phyloP scores from a whole-genome alignment of 2,113 vertebrate species.

The Rhea pennata region DNA sequence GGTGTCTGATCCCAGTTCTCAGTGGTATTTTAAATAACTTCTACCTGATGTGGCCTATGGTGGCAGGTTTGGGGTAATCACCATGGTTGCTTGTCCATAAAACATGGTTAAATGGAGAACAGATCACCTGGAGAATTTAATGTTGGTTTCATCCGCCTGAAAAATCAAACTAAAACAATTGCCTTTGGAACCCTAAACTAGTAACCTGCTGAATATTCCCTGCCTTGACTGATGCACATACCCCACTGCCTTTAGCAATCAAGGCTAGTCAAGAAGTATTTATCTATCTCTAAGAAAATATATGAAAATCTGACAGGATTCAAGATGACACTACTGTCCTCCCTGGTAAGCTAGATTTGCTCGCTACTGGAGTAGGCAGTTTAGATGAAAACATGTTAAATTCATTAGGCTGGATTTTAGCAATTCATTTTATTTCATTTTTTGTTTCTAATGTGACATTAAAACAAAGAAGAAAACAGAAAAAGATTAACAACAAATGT shows the following conservation, averaged over 20 bases:
- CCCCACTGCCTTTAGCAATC: not conserved
- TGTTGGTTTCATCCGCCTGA: not conserved
- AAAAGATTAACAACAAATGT: not conserved
- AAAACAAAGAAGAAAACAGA: not conserved
- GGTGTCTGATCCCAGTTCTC: not conserved
- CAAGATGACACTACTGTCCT: not conserved
- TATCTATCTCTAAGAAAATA: slow-evolving; percentile 10
- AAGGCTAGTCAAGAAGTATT: not conserved
- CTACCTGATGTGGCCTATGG: not conserved
- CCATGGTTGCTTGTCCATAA: not conserved
- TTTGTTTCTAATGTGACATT: not conserved
- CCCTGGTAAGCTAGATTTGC: not conserved
- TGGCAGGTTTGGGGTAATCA: not conserved
- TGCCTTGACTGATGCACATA: not conserved
- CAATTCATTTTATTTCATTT: not conserved
- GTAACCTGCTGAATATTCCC: not conserved
- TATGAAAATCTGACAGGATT: not conserved
- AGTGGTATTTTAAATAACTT: not conserved
- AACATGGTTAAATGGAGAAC: not conserved
- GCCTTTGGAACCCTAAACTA: not conserved
- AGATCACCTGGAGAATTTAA: not conserved
- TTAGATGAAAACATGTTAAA: slow-evolving; percentile 5
- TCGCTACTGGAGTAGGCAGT: not conserved
- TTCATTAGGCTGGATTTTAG: not conserved
- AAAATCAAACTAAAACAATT: not conserved